Conservation (phyloP, 92 coral and sea anemone species). For the Porites divaricata region DNA sequence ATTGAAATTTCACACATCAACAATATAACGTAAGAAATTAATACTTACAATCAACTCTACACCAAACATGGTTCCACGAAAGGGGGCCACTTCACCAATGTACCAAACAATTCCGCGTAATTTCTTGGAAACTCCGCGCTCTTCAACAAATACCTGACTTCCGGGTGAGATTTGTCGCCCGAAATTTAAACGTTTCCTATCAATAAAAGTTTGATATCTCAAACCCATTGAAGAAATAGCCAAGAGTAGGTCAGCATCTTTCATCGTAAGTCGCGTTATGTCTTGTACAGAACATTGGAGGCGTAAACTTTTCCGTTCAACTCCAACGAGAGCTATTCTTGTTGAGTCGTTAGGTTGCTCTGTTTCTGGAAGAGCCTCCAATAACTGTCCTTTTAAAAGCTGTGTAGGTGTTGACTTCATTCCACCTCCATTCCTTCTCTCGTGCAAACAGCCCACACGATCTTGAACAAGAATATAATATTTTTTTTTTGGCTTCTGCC, state of each 20-base stretch:
- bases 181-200: conserved; percentile 58
- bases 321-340: conserved; percentile 56
- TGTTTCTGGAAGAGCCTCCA: conserved; percentile 62
- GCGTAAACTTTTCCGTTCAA: not conserved
- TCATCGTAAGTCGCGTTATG: not conserved
- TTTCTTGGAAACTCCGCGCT: conserved; percentile 41
- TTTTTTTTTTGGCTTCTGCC: conserved; percentile 36
- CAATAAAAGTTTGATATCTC: conserved; percentile 54
- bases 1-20: too few species aligned
- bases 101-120: conserved; percentile 71
- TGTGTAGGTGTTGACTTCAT: conserved; percentile 36
- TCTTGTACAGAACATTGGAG: not conserved
- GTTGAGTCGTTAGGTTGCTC: conserved; percentile 64
- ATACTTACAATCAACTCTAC: conserved; percentile 66
- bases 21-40: too few species aligned
- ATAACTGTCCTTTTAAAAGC: conserved; percentile 62
- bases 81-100: conserved; percentile 62
- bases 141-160: conserved; percentile 43
- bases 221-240: conserved; percentile 63
- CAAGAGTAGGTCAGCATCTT: conserved; percentile 45
- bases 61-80: conserved; percentile 80
- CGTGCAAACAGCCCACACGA: conserved; percentile 37
- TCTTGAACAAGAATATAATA: conserved; percentile 40
- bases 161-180: conserved; percentile 1
- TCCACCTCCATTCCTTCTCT: conserved; percentile 35